These are phyloP conservation scores for Dynastes grantii DNA, from an alignment of 2,888 invertebrate species.

Conservation along the genomic window DNA sequence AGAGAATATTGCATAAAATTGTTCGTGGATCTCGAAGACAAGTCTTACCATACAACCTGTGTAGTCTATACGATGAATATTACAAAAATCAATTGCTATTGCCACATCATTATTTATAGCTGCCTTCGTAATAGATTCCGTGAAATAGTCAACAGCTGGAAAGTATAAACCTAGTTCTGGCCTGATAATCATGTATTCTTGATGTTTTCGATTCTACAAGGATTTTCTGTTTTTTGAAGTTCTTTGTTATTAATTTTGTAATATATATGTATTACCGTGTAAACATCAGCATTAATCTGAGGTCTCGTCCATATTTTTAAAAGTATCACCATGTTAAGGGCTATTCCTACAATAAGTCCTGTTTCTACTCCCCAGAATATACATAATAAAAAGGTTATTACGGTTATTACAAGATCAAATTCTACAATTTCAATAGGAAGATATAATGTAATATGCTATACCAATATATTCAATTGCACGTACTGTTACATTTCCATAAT, in stretches of 20 bases:
- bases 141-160: slow-evolving; percentile 79
- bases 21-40: not conserved
- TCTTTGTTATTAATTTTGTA: slow-evolving; percentile 5
- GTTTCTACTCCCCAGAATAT: slow-evolving; percentile 83
- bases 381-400: slow-evolving; percentile 80
- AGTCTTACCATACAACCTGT: slow-evolving; percentile 53
- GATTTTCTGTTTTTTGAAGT: not conserved
- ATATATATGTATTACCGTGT: slow-evolving; percentile 23
- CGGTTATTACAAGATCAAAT: slow-evolving; percentile 73
- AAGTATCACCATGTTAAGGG: slow-evolving; percentile 77
- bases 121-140: slow-evolving; percentile 70
- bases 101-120: slow-evolving; percentile 38
- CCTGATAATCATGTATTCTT: slow-evolving; percentile 75
- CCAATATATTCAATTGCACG: slow-evolving; percentile 57
- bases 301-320: slow-evolving; percentile 81
- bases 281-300: slow-evolving; percentile 59
- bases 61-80: slow-evolving; percentile 54
- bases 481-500: slow-evolving; percentile 74
- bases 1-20: not conserved
- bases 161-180: slow-evolving; percentile 81
- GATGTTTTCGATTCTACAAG: slow-evolving; percentile 69
- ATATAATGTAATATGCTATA: slow-evolving; percentile 6
- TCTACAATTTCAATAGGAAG: slow-evolving; percentile 61
- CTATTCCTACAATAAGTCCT: slow-evolving; percentile 83
- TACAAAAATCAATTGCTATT: slow-evolving; percentile 53